Conservation (phyloP, 2,888 invertebrate genomes). For the Acleris emargana region DNA sequence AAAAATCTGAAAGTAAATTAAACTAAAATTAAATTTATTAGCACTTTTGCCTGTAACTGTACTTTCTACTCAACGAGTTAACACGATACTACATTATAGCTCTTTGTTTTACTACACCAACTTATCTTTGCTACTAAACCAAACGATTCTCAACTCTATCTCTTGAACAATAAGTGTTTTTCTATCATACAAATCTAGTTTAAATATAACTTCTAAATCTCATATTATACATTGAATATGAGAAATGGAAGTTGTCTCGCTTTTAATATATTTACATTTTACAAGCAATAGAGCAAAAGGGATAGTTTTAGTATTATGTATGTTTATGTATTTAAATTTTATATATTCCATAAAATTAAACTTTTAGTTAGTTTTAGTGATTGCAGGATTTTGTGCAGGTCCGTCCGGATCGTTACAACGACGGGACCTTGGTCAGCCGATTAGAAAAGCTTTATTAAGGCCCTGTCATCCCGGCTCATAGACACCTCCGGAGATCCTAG, state of each 20-base stretch:
- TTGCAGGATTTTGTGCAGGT: too few species aligned
- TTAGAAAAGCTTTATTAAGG: too few species aligned
- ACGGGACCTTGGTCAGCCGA: too few species aligned
- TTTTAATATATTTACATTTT: neutral
- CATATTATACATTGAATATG: constrained; percentile 6
- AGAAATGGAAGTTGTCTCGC: neutral
- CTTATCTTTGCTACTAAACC: neutral
- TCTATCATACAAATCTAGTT: neutral
- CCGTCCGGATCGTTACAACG: too few species aligned
- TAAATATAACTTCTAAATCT: neutral
- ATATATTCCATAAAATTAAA: too few species aligned
- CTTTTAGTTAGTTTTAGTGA: too few species aligned
- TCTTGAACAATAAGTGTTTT: neutral
- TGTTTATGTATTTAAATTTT: neutral
- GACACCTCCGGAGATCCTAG: too few species aligned
- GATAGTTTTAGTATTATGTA: neutral
- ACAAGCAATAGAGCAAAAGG: neutral
- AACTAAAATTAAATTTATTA: neutral
- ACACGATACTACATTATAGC: constrained; percentile 32
- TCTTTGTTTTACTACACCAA: constrained; percentile 24
- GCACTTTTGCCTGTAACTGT: constrained; percentile 9
- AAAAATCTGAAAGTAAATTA: neutral
- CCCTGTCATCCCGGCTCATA: too few species aligned
- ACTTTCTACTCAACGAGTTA: constrained; percentile 26
- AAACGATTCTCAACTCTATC: constrained; percentile 1